These are phyloP conservation scores for Piaya cayana DNA, from an alignment of 2,113 vertebrate genomes.

Conservation along the genomic window DNA sequence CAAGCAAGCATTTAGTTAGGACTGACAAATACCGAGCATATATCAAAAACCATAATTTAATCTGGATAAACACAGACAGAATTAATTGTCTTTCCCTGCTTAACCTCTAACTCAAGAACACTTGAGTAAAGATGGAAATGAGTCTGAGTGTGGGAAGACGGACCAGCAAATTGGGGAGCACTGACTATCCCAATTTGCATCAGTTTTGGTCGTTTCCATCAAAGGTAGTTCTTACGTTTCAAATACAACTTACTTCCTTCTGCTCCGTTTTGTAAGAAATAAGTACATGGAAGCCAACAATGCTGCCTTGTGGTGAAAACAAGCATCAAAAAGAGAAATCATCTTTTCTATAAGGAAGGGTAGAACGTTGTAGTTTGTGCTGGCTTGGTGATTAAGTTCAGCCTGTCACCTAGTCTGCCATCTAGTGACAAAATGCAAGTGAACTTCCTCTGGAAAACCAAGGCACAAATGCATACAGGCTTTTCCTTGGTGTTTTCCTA, in stretches of 20 bases:
- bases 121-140: not conserved
- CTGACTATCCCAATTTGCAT: not conserved
- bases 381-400: not conserved
- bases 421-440: not conserved
- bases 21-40: not conserved
- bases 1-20: not conserved
- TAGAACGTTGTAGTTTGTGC: not conserved
- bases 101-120: not conserved
- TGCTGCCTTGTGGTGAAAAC: not conserved
- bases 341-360: rapidly evolving
- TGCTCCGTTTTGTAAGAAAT: not conserved
- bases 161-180: not conserved
- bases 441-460: not conserved
- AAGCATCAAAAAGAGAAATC: not conserved
- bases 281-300: not conserved
- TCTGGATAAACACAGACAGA: not conserved
- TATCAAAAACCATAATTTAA: not conserved
- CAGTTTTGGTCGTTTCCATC: not conserved
- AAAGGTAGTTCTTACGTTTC: not conserved
- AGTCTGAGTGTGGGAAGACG: not conserved
- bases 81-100: not conserved
- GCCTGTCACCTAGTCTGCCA: not conserved
- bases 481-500: not conserved
- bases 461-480: not conserved
- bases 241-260: not conserved